Conservation (phyloP, 2,113 vertebrate species). For the Mus musculus region GRCm39 chr15:26796501-26797000, state of each 20-base stretch:
- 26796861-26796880: not conserved
- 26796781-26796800: not conserved
- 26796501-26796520: not conserved
- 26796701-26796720: not conserved
- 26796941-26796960: not conserved
- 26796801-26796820: not conserved
- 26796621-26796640: not conserved
- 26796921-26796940: not conserved
- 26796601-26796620: not conserved
- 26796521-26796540: not conserved
- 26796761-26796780: not conserved
- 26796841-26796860: not conserved
- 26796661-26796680: not conserved
- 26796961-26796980: not conserved
- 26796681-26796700: too few relatives aligned
- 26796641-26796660: not conserved
- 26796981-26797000: not conserved
- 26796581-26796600: not conserved
- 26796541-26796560: not conserved
- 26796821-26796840: not conserved
- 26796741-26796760: not conserved
- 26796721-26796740: not conserved
- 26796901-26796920: not conserved
- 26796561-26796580: not conserved
- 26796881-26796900: not conserved